Evolutionary conservation across 2,888 invertebrate species (phyloP), one percentile per base, ranked within the genome.

Genomic region (Byasa hedistus): DNA sequence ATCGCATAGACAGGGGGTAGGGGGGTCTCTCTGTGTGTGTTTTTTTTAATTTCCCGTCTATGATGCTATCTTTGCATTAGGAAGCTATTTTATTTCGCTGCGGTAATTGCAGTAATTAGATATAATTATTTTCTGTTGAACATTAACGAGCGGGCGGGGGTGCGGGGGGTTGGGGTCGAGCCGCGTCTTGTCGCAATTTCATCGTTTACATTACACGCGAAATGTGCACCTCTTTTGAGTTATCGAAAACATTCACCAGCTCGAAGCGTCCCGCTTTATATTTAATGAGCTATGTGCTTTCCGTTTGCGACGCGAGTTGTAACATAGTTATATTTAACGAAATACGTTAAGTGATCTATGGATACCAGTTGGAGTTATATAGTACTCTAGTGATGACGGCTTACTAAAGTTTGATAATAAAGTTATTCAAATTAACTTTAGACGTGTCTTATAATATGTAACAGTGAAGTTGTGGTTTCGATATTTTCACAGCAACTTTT

Each of bases 21-120:
- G 32, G 8, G 32, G 8, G 32, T 32, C 8, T 32, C 5, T 32
- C 4, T 44, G 22, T n/a, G 56, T 64, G 64, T 72, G 70, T 71
- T 70, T 52, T 71, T 70, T 70, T 70, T 69, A 59, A 59, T 59
- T 24, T 59, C 19, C 23, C 68, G 65, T 70, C 66, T 69, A 66
- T 67, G 68, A 66, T 69, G 66, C 66, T 69, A 70, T 68, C 68
- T 69, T 57, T 62, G 71, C 65, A 66, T 65, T 69, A 68, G 70
- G 72, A 69, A 70, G 71, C 68, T 68, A 69, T 69, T 72, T 70
- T 70, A 72, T 71, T 71, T 72, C 69, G 70, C 57, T 65, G 73
- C 68, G 65, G 70, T 65, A 69, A 64, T 66, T 69, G 69, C 69
- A 68, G 71, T 69, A 69, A 69, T 71, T 69, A 70, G 54, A 70